Conservation (phyloP, 2,888 invertebrate genomes). For the Cheiracanthium punctorium region DNA sequence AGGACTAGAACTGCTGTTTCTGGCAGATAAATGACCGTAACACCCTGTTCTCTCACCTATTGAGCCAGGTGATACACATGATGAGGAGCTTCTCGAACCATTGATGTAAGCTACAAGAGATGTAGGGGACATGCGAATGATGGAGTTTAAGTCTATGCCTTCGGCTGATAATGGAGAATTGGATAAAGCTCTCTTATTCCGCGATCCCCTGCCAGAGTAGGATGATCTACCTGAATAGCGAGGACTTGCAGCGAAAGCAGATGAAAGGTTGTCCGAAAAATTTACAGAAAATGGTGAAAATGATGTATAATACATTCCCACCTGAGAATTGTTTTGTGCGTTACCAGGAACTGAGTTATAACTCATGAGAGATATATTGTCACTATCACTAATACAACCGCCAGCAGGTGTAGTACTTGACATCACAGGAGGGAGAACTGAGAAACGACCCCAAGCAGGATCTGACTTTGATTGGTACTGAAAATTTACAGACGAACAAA, state of each 20-base stretch:
- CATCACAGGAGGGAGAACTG: constrained; percentile 63
- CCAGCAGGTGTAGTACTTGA: constrained; percentile 21
- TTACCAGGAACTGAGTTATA: constrained; percentile 34
- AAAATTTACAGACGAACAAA: neutral
- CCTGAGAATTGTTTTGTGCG: constrained; percentile 54
- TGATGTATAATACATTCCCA: constrained; percentile 40
- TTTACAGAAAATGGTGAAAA: constrained; percentile 57
- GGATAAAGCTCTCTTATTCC: constrained; percentile 75
- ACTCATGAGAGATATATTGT: constrained; percentile 44
- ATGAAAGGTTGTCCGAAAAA: constrained; percentile 47
- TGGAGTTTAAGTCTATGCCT: constrained; percentile 76
- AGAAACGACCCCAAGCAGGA: constrained; percentile 50
- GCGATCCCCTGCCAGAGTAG: constrained; percentile 71
- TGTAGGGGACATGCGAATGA: constrained; percentile 77
- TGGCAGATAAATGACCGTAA: constrained; percentile 75
- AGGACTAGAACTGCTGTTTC: constrained; percentile 74
- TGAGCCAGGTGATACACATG: constrained; percentile 74
- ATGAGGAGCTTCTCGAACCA: constrained; percentile 73
- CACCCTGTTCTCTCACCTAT: constrained; percentile 73
- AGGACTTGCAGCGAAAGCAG: constrained; percentile 74
- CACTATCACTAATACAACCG: constrained; percentile 32
- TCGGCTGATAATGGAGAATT: constrained; percentile 75
- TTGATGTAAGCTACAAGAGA: constrained; percentile 75
- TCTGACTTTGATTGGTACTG: constrained; percentile 38
- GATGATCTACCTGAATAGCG: constrained; percentile 74